These are phyloP conservation scores for Poecilia picta DNA, from an alignment of 2,797 vertebrate genomes.

Conservation along the genomic window DNA sequence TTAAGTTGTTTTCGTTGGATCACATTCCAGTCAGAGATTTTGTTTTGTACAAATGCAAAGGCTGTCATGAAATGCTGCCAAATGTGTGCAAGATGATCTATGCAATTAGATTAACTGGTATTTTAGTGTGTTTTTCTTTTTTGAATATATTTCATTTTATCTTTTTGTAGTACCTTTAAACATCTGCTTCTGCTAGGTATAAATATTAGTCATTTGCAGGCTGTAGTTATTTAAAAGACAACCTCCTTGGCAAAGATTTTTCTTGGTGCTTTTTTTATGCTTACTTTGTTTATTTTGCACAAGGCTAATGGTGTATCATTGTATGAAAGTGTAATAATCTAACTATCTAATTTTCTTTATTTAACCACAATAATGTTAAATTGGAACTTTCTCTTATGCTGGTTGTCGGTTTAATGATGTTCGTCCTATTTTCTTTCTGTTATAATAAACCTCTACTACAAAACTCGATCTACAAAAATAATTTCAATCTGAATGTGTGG, in stretches of 20 bases:
- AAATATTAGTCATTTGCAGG: background rate
- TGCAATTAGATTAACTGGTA: background rate
- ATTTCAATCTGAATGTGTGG: background rate
- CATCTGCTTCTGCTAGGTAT: constrained; percentile 18
- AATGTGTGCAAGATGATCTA: background rate
- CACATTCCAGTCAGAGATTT: background rate
- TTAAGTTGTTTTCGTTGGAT: constrained; percentile 6
- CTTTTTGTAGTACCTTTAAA: background rate
- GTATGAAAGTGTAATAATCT: background rate
- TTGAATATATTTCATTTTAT: background rate
- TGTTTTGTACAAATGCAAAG: background rate
- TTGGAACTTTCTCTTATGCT: background rate
- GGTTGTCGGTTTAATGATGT: background rate
- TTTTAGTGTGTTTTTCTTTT: constrained; percentile 8
- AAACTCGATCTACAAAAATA: background rate
- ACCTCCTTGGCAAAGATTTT: background rate
- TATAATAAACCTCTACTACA: background rate
- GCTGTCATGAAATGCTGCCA: background rate
- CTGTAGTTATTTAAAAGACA: background rate
- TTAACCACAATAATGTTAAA: background rate
- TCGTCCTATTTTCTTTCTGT: background rate
- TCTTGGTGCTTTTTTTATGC: constrained; percentile 2
- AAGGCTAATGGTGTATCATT: background rate
- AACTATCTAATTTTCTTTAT: background rate
- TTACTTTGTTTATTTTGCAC: background rate